Conservation (phyloP, 2,797 vertebrate genomes). For the Manis javanica region DNA sequence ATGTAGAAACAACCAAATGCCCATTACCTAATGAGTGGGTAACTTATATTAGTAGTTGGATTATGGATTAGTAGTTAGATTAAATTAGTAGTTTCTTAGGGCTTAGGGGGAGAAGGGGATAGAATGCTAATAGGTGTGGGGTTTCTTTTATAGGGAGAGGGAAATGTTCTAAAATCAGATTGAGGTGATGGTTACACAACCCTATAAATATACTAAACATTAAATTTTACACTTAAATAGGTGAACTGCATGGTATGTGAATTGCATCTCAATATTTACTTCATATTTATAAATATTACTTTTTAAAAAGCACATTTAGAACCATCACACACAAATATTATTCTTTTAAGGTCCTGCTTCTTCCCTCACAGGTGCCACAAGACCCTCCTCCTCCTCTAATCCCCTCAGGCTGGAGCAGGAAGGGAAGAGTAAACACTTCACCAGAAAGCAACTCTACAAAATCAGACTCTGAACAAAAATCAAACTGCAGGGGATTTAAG, state of each 20-base stretch:
- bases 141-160: constrained; percentile 10
- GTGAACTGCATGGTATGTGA: not conserved
- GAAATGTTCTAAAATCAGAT: constrained; percentile 61
- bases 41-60: not conserved
- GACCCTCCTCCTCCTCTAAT: not conserved
- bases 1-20: constrained; percentile 32
- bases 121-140: not conserved
- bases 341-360: constrained; percentile 31
- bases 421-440: constrained; percentile 40
- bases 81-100: constrained; percentile 20
- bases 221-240: constrained; percentile 43
- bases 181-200: not conserved
- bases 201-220: not conserved
- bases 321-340: constrained; percentile 7
- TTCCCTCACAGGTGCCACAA: not conserved
- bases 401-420: constrained; percentile 16
- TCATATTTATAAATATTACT: too few relatives aligned
- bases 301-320: not conserved
- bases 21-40: not conserved
- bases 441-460: constrained; percentile 28
- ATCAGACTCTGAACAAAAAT: not conserved
- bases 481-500: not conserved
- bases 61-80: not conserved
- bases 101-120: not conserved
- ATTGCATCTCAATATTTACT: constrained; percentile 8